Conservation (phyloP, 2,888 invertebrate genomes). For the Tigriopus californicus region DNA sequence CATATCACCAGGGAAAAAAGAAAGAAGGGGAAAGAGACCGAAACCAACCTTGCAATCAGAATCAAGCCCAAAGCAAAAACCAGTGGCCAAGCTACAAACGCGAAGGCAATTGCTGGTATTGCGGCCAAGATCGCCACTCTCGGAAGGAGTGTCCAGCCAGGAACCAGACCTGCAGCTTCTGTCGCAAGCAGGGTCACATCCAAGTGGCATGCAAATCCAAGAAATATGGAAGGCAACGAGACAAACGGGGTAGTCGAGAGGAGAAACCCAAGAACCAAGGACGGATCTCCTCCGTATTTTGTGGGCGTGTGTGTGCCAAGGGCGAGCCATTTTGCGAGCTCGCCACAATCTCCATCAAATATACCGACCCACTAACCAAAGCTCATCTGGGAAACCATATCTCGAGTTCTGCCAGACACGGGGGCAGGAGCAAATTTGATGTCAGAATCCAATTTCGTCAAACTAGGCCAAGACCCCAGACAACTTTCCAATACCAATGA, state of each 20-base stretch:
- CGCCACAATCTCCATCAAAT: neutral
- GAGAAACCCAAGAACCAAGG: neutral
- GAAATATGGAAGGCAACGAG: no score
- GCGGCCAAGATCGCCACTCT: neutral
- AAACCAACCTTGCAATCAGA: no score
- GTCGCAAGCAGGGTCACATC: no score
- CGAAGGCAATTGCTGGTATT: neutral
- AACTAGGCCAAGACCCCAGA: neutral
- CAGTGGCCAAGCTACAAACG: no score
- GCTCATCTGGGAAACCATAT: neutral
- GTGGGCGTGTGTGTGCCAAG: neutral
- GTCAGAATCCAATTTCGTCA: neutral
- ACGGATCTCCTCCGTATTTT: neutral
- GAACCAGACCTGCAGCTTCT: no score
- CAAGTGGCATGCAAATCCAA: no score
- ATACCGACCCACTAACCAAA: neutral
- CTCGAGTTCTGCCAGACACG: neutral
- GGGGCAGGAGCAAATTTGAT: neutral
- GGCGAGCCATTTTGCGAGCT: neutral
- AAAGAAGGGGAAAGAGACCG: no score
- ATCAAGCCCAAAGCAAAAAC: neutral
- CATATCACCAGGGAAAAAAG: no score
- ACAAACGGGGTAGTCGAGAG: neutral
- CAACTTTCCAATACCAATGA: neutral
- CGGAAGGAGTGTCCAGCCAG: neutral